phyloP scores from a whole-genome alignment of 2,888 invertebrate genomes.

The Odiellus spinosus region DNA sequence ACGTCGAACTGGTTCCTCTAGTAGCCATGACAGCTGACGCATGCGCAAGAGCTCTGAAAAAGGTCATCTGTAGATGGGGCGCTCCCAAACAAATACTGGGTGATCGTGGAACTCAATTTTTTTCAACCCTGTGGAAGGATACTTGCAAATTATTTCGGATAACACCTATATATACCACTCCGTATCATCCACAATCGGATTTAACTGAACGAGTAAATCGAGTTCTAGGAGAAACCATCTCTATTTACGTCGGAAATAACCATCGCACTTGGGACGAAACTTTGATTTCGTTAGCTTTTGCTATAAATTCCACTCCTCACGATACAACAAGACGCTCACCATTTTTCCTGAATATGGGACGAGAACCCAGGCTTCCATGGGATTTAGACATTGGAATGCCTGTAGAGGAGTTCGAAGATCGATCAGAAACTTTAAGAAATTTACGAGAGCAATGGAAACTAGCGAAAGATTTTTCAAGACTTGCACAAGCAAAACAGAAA shows the following conservation, averaged over 20 bases:
- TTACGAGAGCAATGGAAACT: too few species aligned
- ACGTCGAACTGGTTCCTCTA: conserved; percentile 6
- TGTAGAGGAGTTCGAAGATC: too few species aligned
- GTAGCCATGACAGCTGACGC: not conserved
- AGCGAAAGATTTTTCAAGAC: too few species aligned
- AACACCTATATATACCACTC: not conserved
- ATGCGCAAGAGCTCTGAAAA: not conserved
- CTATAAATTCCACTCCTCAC: conserved; percentile 3
- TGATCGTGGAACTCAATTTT: conserved; percentile 2
- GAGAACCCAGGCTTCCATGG: conserved; percentile 3
- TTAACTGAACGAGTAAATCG: conserved; percentile 7
- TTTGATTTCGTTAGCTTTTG: conserved; percentile 4
- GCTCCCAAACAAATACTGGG: conserved; percentile 2
- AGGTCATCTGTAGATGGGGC: conserved; percentile 6
- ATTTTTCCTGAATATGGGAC: conserved; percentile 2
- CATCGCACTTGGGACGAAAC: conserved; percentile 3
- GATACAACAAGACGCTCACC: not conserved
- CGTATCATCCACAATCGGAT: conserved; percentile 9
- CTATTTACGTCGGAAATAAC: conserved; percentile 3
- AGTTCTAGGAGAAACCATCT: conserved; percentile 4
- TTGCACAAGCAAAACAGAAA: too few species aligned
- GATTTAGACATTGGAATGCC: not conserved
- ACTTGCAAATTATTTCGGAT: not conserved
- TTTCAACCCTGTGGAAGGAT: not conserved
- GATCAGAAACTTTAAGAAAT: too few species aligned